Conservation (phyloP, 2,113 vertebrate species). For the Clarias batrachus region DNA sequence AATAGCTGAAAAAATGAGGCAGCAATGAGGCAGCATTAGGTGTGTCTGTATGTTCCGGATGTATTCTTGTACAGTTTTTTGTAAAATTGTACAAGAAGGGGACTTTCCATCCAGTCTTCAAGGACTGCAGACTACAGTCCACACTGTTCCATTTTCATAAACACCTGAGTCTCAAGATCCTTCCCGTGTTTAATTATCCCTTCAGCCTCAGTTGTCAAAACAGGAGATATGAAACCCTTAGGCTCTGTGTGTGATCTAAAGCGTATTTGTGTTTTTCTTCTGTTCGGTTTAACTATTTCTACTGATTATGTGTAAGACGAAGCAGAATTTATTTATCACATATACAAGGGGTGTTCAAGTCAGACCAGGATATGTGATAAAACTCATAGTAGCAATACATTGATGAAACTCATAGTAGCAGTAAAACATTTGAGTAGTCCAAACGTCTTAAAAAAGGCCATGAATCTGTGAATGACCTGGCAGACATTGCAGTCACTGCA, state of each 20-base stretch:
- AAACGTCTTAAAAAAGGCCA: no score
- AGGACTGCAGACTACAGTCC: not conserved
- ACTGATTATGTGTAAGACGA: not conserved
- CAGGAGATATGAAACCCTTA: not conserved
- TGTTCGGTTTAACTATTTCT: not conserved
- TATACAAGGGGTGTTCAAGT: no score
- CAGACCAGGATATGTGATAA: no score
- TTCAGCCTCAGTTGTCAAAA: not conserved
- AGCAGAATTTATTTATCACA: no score
- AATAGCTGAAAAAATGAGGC: no score
- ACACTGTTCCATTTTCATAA: not conserved
- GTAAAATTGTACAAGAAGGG: not conserved
- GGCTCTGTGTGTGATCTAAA: not conserved
- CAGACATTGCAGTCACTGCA: no score
- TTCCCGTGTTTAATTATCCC: slow-evolving; percentile 6
- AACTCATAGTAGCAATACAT: no score
- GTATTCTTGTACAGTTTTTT: not conserved
- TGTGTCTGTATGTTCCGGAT: not conserved
- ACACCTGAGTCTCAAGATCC: slow-evolving; percentile 16
- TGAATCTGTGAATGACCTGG: no score
- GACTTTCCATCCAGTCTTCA: not conserved
- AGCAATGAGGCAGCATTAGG: not conserved
- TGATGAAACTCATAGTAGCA: no score
- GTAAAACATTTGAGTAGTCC: no score
- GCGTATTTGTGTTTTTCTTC: not conserved